Evolutionary conservation across 2,797 vertebrate genomes (phyloP).

Genomic region (Sebastes iracundus): DNA sequence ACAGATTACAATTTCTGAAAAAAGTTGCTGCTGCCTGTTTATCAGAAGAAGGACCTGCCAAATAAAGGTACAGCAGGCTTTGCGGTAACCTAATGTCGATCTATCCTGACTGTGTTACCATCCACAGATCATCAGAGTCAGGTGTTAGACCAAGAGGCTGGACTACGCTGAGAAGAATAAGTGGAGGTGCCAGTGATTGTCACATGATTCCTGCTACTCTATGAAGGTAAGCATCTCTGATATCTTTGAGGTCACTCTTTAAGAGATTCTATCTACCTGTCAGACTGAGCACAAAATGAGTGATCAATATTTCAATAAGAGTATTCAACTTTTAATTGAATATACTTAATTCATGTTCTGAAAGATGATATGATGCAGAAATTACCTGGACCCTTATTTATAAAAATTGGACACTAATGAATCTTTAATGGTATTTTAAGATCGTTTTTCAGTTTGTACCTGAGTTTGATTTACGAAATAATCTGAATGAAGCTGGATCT

Average conservation of each 20-base stretch:
- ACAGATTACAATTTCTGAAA: background rate
- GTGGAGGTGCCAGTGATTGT: background rate
- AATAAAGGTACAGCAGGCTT: background rate
- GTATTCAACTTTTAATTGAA: background rate
- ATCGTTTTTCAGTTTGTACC: constrained; percentile 12
- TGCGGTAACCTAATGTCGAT: background rate
- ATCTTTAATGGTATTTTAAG: constrained; percentile 4
- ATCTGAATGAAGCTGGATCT: constrained; percentile 8
- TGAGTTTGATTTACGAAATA: constrained; percentile 28
- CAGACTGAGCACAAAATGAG: background rate
- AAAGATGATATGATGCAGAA: constrained; percentile 4
- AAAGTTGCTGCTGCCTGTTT: background rate
- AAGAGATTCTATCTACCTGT: background rate
- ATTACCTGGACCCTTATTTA: constrained; percentile 16
- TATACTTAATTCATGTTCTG: background rate
- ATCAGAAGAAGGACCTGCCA: background rate
- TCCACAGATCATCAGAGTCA: background rate
- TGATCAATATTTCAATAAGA: background rate
- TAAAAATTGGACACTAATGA: constrained; percentile 14
- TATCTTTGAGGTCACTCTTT: background rate
- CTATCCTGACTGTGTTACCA: background rate
- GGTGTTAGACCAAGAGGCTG: background rate
- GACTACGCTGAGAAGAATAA: background rate
- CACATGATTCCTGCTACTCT: background rate
- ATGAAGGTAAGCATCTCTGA: background rate